These are phyloP conservation scores for Pristionchus exspectatus DNA, from an alignment of 2,888 invertebrate genomes.

Conservation along the genomic window DNA sequence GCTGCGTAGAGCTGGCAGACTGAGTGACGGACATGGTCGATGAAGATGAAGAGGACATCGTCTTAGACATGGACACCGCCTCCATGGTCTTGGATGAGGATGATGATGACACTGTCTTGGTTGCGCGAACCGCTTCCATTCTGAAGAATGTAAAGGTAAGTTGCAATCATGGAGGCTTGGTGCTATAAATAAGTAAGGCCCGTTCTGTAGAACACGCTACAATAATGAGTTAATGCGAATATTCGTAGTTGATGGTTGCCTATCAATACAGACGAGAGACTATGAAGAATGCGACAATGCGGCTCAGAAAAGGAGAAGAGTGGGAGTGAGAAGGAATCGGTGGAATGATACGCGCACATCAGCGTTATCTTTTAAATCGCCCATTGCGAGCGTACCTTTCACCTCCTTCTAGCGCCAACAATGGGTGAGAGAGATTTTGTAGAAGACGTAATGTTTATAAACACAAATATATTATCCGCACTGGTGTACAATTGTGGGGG, in stretches of 20 bases:
- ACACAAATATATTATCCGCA: no score
- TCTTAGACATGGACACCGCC: slow-evolving; percentile 19
- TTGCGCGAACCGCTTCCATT: neutral
- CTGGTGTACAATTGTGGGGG: no score
- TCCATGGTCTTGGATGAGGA: slow-evolving; percentile 32
- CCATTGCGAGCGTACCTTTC: neutral
- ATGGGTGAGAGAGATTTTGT: no score
- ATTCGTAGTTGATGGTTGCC: no score
- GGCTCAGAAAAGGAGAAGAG: neutral
- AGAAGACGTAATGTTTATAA: no score
- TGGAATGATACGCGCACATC: slow-evolving; percentile 15
- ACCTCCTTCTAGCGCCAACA: no score
- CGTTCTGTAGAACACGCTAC: no score
- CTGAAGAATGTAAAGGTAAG: neutral
- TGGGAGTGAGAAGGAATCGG: neutral
- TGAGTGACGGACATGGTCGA: slow-evolving; percentile 10
- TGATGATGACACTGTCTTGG: neutral
- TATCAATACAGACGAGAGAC: no score
- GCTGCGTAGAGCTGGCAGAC: neutral
- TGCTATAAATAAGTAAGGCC: no score
- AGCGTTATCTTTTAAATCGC: neutral
- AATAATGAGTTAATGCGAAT: no score
- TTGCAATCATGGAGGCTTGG: neutral
- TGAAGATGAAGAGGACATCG: neutral
- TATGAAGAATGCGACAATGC: no score